These are phyloP conservation scores for Lysandra bellargus DNA, from an alignment of 2,888 invertebrate species.

Conservation along the genomic window DNA sequence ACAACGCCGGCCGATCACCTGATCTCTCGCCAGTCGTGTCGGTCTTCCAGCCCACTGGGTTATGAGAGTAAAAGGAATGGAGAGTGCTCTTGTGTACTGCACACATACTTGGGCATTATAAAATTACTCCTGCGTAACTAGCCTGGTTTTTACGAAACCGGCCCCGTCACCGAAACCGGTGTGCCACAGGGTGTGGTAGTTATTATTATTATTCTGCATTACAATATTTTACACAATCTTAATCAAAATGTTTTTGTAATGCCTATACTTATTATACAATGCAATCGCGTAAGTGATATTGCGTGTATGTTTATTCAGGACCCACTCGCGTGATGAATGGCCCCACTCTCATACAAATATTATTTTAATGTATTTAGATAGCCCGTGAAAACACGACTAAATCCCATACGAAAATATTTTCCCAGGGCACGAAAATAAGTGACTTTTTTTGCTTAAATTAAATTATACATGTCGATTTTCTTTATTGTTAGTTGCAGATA, in stretches of 20 bases:
- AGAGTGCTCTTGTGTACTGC: no score
- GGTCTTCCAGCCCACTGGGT: no score
- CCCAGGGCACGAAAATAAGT: background rate
- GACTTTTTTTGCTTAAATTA: background rate
- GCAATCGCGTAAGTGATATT: background rate
- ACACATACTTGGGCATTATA: no score
- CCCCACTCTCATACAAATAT: background rate
- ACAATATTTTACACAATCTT: background rate
- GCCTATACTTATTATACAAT: background rate
- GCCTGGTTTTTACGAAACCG: no score
- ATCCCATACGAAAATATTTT: background rate
- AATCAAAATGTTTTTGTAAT: background rate
- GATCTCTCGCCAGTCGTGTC: no score
- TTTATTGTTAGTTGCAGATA: background rate
- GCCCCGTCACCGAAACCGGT: no score
- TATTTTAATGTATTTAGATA: constrained; percentile 9
- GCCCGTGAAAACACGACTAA: background rate
- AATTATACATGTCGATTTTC: background rate
- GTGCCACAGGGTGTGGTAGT: no score
- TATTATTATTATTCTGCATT: background rate
- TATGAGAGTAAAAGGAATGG: no score
- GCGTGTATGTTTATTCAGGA: background rate
- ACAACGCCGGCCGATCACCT: no score
- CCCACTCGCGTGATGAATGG: background rate
- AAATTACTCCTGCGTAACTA: no score